These are phyloP conservation scores for Acleris sparsana DNA, from an alignment of 2,888 invertebrate species.

Conservation along the genomic window DNA sequence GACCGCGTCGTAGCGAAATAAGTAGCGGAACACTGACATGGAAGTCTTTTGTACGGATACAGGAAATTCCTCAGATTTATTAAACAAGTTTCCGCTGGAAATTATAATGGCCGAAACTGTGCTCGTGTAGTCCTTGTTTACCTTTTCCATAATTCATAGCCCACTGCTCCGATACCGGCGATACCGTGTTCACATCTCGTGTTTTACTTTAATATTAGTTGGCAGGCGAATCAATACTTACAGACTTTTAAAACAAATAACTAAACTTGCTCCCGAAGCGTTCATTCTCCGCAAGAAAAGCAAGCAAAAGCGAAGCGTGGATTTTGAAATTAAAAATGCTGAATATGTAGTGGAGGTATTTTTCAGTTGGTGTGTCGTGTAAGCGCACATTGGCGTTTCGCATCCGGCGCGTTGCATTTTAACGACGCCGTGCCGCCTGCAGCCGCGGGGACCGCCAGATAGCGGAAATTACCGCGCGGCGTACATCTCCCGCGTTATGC, in stretches of 20 bases:
- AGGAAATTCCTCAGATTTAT: conserved; percentile 57
- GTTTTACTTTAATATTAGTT: conserved; percentile 6
- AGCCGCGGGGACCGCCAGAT: conserved; percentile 53
- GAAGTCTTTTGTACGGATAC: conserved; percentile 54
- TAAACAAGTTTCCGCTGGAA: conserved; percentile 53
- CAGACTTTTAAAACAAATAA: conserved; percentile 19
- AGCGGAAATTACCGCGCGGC: conserved; percentile 66
- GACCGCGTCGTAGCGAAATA: conserved; percentile 56
- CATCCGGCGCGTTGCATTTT: conserved; percentile 71
- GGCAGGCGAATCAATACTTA: conserved; percentile 1
- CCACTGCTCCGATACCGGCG: conserved; percentile 5
- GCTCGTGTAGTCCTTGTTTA: conserved; percentile 28
- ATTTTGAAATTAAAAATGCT: conserved; percentile 64
- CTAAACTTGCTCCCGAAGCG: conserved; percentile 10
- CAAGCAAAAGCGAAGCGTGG: conserved; percentile 39
- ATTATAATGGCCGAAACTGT: conserved; percentile 48
- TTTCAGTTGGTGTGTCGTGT: conserved; percentile 59
- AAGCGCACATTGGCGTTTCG: conserved; percentile 63
- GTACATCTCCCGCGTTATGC: conserved; percentile 48
- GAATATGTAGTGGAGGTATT: conserved; percentile 48
- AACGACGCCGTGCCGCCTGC: conserved; percentile 58
- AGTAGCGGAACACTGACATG: conserved; percentile 61
- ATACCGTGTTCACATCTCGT: neutral
- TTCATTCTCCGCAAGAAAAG: conserved; percentile 6
- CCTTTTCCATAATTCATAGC: conserved; percentile 18